Evolutionary conservation across 2,113 vertebrate genomes (phyloP), one percentile per base, ranked within the genome.

Genomic region (Chaenogobius annularis): DNA sequence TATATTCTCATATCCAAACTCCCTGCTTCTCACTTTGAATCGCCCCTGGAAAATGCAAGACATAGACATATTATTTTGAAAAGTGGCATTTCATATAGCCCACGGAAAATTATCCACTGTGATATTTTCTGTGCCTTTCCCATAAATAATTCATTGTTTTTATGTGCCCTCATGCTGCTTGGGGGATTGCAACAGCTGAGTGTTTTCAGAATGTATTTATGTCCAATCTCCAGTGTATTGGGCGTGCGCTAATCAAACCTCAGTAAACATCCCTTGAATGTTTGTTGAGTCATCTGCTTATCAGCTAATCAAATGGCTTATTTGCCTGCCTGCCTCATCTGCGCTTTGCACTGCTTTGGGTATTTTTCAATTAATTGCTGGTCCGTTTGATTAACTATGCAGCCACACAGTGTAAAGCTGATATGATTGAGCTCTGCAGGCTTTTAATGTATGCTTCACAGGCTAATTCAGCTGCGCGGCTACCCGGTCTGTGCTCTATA

Each of bases 131-230:
- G 82, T 74, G 87, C 85, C 88, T 88, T 76, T 54, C 55, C 74
- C 75, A 92, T 93, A 87, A 89, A 93, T 92, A 90, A 93, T 92
- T 90, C 87, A 92, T 91, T 88, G 83, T 88, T 92, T 91, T 87
- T 85, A 90, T 91, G 90, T 87, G 85, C 77, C 81, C 83, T 89
- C 87, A 85, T 84, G 83, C 84, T 84, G 89, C 89, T 90, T 84
- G 79, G 78, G 85, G 89, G 84, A 89, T 83, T 89, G 86, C 85
- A 90, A 87, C 88, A 88, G 87, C 90, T 90, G 90, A 92, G 87
- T 92, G 85, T 92, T 92, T 91, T 92, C 89, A 88, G 87, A 91
- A 80, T 50, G 79, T 81, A 90, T 90, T 90, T 90, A 87, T 86
- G 87, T 91, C 88, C 89, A 89, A 89, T 93, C 90, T 85, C 91